Evolutionary conservation across 1,140 invertebrate species (phyloP), one percentile per base, ranked within the genome.

Genomic region (Trypoxylus dichotomus): DNA sequence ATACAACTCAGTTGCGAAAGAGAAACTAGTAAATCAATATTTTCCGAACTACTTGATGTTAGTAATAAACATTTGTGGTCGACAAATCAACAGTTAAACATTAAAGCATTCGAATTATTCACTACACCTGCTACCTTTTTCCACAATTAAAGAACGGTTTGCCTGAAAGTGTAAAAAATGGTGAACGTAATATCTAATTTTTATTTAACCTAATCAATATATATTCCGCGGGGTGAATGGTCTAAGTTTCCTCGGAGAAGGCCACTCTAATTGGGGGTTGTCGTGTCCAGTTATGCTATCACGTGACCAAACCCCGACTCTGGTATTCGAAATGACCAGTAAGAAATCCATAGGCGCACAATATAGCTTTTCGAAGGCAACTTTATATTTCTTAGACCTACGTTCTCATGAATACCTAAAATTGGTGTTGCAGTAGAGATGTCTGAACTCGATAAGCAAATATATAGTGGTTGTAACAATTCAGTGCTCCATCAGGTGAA

Each of bases 201-300:
- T 63, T 63, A 63, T 63, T 19, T 63, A 63, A 63, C 60, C 19
- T 63, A 63, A 63, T 63, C 60, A 63, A 63, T 63, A 63, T 24
- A 27, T 63, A 63, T 63, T 63, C 60, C 19, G 19, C 19, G 60
- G 60, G 60, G 60, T 63, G 60, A 63, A 63, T 63, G 60, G 60
- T 63, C 60, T 63, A 63, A 63, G 60, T 63, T 63, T 63, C 25
- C 25, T 27, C 60, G 11, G 10, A 6, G 60, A 63, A 63, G 60
- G 60, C 60, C 60, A 24, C 25, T 63, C 2, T 63, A 63, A 63
- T 63, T 63, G 60, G 60, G 60, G 60, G 10, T 24, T 63, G 60
- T 19, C 58, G 58, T 63, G 60, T 63, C 60, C 60, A 63, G 60
- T 19, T 15, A 21, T 25, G 11, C 1, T 27, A 63, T 21, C 21